Evolutionary conservation across 2,797 vertebrate genomes (phyloP), one percentile per base, ranked within the genome.

Genomic region (Champsocephalus esox): DNA sequence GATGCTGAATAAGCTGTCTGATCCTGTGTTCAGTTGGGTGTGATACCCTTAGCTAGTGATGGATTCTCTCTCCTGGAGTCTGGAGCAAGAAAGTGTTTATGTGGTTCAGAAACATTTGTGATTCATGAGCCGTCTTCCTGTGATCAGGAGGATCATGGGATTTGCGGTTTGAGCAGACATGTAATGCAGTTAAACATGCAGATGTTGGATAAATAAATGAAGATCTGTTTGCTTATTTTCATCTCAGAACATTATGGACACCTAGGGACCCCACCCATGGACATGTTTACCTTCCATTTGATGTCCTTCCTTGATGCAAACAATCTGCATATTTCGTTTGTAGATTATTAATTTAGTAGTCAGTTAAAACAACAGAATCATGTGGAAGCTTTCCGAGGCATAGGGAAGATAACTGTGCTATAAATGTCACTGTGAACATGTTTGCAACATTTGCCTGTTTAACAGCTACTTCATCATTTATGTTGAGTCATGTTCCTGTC

Each of bases 261-360:
- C 17, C 45, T 0, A 32, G 54, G 81, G 73, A 73, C 4, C 3
- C 17, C n/a, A 43, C 51, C 41, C 34, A 12, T 54, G 38, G 73
- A 65, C 9, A 59, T 68, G 67, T 68, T 2, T 66, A 43, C 50
- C 59, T 63, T 48, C 48, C 34, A 57, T 28, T 44, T 65, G 46
- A 66, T 67, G 81, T 83, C 57, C 66, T 69, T 66, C 41, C 63
- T 58, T 70, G 38, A 73, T 65, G 65, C 74, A 65, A 81, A 81
- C 66, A 61, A 57, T 67, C 66, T 80, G 51, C 66, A 85, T 89
- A 61, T 89, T 80, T 85, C 4, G 84, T 90, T 75, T 60, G 66
- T 63, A 59, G 54, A 75, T 89, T 68, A 79, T 80, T 80, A 54
- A 86, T 87, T 88, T 62, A 81, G 65, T 11, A 16, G 51, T 52